Evolutionary conservation across 2,113 vertebrate species (phyloP), one percentile per base, ranked within the genome.

Genomic region (Nycticebus coucang): DNA sequence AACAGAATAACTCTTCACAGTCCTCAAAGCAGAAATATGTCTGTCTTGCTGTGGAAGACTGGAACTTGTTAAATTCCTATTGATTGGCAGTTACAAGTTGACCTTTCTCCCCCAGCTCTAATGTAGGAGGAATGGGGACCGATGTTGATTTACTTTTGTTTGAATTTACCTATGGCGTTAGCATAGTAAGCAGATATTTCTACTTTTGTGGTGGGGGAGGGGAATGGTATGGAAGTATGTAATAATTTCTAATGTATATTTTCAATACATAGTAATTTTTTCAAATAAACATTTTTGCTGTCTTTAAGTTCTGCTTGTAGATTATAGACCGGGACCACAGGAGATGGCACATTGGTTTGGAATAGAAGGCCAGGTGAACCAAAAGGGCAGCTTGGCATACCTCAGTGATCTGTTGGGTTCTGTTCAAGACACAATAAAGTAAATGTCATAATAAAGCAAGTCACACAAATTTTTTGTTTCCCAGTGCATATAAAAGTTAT

Each of bases 1-100:
- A 98, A 79, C 78, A 79, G 71, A 86, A 19, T 60, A 82, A 69
- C 71, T 71, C 93, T 0, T 90, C 97, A 9, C 98, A 98, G 37
- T 96, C 98, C n/a, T 95, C 98, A 55, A 99, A 99, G 96, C 98
- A 99, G 89, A 98, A 97, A 28, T 97, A 98, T 8, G 93, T 98
- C n/a, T 98, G 98, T 96, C 97, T 99, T 33, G 97, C 98, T 50
- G 95, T 98, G 79, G 99, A 99, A 92, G 99, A 99, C 97, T 98
- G 99, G 97, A 98, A 99, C 93, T 98, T 99, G 94, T 97, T 99
- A 97, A 99, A 99, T 97, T 99, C 98, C 95, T 99, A 99, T 94
- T 99, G 98, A 99, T 96, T 81, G 74, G 66, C 69, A 69, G 68
- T 41, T 74, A 96, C 59, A 96, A 90, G 88, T 91, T 94, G 86